These are phyloP conservation scores for Zophobas atratus DNA, from an alignment of 1,140 invertebrate genomes.

Conservation along the genomic window DNA sequence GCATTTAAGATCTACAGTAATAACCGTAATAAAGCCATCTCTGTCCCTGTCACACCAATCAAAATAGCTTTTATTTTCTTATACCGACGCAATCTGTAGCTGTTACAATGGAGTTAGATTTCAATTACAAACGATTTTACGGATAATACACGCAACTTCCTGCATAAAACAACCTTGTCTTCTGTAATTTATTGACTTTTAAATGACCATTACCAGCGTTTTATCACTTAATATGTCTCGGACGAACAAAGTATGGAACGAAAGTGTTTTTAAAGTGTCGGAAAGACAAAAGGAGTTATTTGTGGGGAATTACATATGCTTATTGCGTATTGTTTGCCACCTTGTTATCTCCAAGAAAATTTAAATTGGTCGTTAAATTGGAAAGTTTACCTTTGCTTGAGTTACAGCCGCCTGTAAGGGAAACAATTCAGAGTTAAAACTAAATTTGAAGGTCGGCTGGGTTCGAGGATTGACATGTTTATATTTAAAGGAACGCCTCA, in stretches of 20 bases:
- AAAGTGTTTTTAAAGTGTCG: constrained; percentile 8
- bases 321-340: neutral
- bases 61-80: constrained; percentile 18
- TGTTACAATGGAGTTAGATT: constrained; percentile 15
- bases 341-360: neutral
- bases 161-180: constrained; percentile 29
- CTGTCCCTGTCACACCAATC: constrained; percentile 7
- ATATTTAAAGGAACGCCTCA: neutral
- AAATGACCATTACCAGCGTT: constrained; percentile 21
- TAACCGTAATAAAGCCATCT: constrained; percentile 29
- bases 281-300: neutral
- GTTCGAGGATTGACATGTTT: constrained; percentile 1
- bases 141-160: constrained; percentile 25
- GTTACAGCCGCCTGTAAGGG: neutral
- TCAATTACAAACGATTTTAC: constrained; percentile 33
- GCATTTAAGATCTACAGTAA: constrained; percentile 31
- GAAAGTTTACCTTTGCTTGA: neutral
- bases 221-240: constrained; percentile 9
- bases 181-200: constrained; percentile 31
- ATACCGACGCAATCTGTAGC: constrained; percentile 16
- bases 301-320: neutral
- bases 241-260: constrained; percentile 8
- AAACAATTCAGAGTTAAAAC: neutral
- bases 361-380: neutral
- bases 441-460: constrained; percentile 19